These are phyloP conservation scores for Dinothrombium tinctorium DNA, from an alignment of 1,140 invertebrate species.

Conservation along the genomic window DNA sequence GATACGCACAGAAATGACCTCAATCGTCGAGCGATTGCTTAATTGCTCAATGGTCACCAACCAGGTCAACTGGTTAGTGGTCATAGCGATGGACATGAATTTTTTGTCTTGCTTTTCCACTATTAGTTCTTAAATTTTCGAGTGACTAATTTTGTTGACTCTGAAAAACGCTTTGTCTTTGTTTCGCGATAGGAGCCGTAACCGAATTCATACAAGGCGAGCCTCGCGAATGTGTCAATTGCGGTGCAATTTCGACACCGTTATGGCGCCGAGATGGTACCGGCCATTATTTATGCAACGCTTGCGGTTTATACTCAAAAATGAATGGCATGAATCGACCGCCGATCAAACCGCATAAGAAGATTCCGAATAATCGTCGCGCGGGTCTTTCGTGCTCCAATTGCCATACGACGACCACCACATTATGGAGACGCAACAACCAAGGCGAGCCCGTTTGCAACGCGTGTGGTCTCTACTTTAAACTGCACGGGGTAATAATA, in stretches of 20 bases:
- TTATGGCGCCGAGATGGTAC: conserved; percentile 74
- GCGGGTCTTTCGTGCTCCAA: conserved; percentile 80
- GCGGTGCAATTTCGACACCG: conserved; percentile 54
- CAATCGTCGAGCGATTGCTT: too few species aligned
- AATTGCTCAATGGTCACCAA: too few species aligned
- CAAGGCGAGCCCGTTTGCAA: conserved; percentile 93
- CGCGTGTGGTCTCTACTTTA: conserved; percentile 91
- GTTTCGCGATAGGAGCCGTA: too few species aligned
- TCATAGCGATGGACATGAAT: too few species aligned
- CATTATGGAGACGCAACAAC: conserved; percentile 85
- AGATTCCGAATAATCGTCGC: conserved; percentile 25
- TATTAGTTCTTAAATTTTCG: too few species aligned
- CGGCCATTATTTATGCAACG: conserved; percentile 90
- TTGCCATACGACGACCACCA: conserved; percentile 80
- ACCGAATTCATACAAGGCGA: too few species aligned
- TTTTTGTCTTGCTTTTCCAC: too few species aligned
- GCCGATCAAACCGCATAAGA: conserved; percentile 14
- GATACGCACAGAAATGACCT: too few species aligned
- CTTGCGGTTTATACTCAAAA: conserved; percentile 93
- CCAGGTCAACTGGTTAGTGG: too few species aligned
- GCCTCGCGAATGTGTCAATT: conserved; percentile 63
- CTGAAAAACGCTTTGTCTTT: too few species aligned
- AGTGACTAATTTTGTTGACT: too few species aligned
- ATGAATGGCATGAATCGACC: conserved; percentile 52
- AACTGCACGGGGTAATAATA: conserved; percentile 71